Conservation (phyloP, 2,888 invertebrate species). For the Eurytoma adleriae region DNA sequence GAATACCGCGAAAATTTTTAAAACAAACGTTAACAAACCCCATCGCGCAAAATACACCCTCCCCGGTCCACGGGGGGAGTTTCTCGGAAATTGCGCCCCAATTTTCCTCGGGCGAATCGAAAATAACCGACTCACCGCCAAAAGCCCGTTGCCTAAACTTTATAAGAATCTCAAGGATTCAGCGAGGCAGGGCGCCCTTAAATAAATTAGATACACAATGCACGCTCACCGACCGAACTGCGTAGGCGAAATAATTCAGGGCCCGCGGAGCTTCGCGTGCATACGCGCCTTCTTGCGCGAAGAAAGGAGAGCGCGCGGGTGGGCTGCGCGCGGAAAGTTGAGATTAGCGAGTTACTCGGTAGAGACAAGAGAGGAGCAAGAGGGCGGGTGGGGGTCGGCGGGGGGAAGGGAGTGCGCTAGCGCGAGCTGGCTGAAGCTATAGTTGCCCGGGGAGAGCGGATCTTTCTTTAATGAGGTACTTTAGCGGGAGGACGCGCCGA, state of each 20-base stretch:
- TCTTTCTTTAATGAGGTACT: constrained; percentile 62
- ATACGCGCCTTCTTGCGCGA: not conserved
- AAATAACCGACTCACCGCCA: too few species aligned
- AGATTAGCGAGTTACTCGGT: constrained; percentile 40
- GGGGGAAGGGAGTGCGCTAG: not conserved
- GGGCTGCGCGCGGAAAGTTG: constrained; percentile 19
- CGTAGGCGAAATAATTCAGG: constrained; percentile 17
- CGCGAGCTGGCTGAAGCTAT: not conserved
- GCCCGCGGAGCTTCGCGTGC: not conserved
- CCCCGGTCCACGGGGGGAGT: too few species aligned
- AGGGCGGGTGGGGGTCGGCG: not conserved
- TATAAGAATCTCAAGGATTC: too few species aligned
- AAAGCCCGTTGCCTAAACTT: too few species aligned
- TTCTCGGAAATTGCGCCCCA: too few species aligned
- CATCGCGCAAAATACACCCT: too few species aligned
- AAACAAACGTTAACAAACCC: too few species aligned
- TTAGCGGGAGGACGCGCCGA: constrained; percentile 43
- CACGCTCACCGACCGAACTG: too few species aligned
- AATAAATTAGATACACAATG: too few species aligned
- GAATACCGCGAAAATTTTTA: too few species aligned
- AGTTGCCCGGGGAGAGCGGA: constrained; percentile 15
- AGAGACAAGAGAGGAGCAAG: not conserved
- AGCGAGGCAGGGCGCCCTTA: too few species aligned
- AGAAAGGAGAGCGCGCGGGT: not conserved
- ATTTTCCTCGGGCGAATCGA: too few species aligned